These are phyloP conservation scores for Eulemur albifrons DNA, from an alignment of 2,797 vertebrate species.

Conservation along the genomic window DNA sequence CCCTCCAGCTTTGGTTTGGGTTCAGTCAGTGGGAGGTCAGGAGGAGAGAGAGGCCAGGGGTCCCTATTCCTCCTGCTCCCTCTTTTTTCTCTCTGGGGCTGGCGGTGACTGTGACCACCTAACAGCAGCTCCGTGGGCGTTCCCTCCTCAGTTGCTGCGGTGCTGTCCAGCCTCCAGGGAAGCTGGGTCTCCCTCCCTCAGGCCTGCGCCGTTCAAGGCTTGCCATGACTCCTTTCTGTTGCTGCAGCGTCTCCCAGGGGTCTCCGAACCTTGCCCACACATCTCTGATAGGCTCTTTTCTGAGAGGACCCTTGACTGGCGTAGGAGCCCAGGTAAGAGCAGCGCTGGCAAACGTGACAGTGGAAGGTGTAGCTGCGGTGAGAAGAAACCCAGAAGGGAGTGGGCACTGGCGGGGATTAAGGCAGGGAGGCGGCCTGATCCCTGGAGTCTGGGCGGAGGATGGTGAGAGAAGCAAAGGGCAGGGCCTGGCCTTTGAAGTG, in stretches of 20 bases:
- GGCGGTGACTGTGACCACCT: background rate
- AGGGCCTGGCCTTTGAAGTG: background rate
- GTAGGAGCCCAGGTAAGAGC: background rate
- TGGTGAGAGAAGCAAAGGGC: background rate
- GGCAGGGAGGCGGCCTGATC: background rate
- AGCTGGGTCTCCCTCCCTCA: background rate
- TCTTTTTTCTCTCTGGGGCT: background rate
- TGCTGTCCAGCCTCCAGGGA: background rate
- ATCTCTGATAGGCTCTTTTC: background rate
- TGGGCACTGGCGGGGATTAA: background rate
- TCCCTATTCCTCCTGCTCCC: background rate
- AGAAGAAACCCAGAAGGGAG: background rate
- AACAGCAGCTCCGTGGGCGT: background rate
- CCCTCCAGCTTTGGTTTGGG: background rate
- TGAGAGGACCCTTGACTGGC: background rate
- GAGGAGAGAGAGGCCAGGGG: background rate
- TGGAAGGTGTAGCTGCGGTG: too few relatives aligned
- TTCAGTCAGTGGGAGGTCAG: background rate
- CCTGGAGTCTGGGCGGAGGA: background rate
- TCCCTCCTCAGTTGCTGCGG: accelerated
- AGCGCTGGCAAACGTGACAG: background rate
- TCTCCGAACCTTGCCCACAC: background rate
- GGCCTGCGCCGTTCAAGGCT: background rate
- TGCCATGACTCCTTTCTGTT: background rate
- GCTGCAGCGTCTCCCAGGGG: background rate